These are phyloP conservation scores for Lepus townsendii DNA, from an alignment of 2,797 vertebrate genomes.

Conservation along the genomic window DNA sequence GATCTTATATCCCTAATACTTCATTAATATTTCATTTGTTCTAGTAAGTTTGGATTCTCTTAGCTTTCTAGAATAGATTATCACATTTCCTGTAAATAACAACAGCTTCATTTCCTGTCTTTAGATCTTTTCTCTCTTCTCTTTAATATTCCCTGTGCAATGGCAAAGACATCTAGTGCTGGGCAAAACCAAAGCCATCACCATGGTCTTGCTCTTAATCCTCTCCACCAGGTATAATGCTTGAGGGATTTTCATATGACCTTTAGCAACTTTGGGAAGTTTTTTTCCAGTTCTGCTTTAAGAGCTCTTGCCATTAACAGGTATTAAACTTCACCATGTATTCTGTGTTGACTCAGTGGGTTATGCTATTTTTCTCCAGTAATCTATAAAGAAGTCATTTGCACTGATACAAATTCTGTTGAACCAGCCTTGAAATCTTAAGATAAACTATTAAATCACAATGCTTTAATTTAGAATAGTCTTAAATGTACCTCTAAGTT, in stretches of 20 bases:
- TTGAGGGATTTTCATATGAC: not conserved
- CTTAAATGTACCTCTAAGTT: not conserved
- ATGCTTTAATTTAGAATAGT: not conserved
- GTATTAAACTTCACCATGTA: not conserved
- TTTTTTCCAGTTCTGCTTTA: not conserved
- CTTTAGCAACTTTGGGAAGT: not conserved
- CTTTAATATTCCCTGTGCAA: not conserved
- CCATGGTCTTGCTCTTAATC: not conserved
- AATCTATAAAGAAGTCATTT: not conserved
- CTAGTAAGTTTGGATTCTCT: not conserved
- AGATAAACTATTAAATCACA: not conserved
- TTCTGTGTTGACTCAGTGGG: not conserved
- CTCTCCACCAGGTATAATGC: not conserved
- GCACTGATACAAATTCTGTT: not conserved
- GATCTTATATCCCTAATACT: not conserved
- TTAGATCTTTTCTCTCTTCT: not conserved
- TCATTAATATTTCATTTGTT: not conserved
- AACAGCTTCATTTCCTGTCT: not conserved
- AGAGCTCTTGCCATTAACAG: not conserved
- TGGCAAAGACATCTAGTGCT: too few relatives aligned
- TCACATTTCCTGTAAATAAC: not conserved
- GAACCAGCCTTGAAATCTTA: not conserved
- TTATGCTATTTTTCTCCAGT: not conserved
- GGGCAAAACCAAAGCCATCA: not conserved
- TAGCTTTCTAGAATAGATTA: not conserved